Evolutionary conservation across 2,888 invertebrate genomes (phyloP).

Genomic region (Hirtodrosophila duncani): DNA sequence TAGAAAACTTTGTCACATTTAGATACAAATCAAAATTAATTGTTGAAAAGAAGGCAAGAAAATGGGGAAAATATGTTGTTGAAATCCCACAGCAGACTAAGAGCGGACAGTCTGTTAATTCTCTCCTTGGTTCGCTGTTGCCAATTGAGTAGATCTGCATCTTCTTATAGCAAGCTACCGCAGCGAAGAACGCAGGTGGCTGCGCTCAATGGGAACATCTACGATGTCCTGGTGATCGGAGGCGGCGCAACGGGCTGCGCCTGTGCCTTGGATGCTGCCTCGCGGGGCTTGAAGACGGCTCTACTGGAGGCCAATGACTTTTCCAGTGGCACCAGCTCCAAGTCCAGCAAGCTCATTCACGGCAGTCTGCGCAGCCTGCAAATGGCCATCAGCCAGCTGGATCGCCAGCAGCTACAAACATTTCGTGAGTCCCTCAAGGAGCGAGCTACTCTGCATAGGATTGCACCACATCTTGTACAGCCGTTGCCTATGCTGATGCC

Average conservation of each 20-base stretch:
- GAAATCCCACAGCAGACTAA: no score
- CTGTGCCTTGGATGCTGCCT: constrained; percentile 95
- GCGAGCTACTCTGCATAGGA: constrained; percentile 92
- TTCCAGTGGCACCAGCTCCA: constrained; percentile 94
- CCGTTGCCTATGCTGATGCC: constrained; percentile 94
- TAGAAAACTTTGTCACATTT: no score
- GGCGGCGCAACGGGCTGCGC: constrained; percentile 98
- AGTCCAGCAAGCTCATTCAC: constrained; percentile 98
- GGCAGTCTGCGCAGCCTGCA: constrained; percentile 98
- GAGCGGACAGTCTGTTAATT: no score
- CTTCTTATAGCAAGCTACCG: no score
- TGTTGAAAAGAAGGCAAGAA: no score
- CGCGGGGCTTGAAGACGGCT: constrained; percentile 95
- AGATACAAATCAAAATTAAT: no score
- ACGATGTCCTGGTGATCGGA: constrained; percentile 95
- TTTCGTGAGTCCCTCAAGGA: constrained; percentile 98
- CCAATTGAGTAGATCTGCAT: not conserved
- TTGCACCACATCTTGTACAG: constrained; percentile 97
- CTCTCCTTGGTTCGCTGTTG: no score
- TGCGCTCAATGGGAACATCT: not conserved
- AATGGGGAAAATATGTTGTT: no score
- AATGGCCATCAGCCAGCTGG: constrained; percentile 91
- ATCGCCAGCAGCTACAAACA: constrained; percentile 97
- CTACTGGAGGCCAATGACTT: constrained; percentile 97
- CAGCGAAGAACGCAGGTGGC: constrained; percentile 5